Percentiles rank a stretch among this genome's conserved stretches.
These are phyloP conservation scores for Pelagia noctiluca DNA, from an alignment of 30 jellyfish, hydroid and myxozoan genomes.

Conservation along the genomic window DNA sequence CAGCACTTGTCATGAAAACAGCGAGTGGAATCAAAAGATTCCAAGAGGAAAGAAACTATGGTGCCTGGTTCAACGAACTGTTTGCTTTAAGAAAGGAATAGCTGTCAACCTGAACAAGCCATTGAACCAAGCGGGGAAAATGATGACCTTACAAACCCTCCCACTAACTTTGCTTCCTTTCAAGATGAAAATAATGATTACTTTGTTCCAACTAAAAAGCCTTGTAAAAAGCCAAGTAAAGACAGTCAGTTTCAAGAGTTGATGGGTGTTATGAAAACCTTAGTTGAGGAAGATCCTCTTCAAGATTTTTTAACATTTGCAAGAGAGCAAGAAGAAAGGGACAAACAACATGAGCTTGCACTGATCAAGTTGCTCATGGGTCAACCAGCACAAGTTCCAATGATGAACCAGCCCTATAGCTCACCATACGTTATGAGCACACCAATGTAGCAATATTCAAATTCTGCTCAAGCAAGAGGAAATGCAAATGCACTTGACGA, in stretches of 20 bases:
- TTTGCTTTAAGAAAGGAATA: slow-evolving; percentile 39
- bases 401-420: slow-evolving; percentile 24
- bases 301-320: slow-evolving; percentile 23
- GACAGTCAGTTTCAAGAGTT: slow-evolving; percentile 16
- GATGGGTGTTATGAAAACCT: slow-evolving; percentile 15
- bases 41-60: slow-evolving; percentile 53
- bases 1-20: slow-evolving; percentile 52
- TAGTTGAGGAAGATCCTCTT: slow-evolving; percentile 35
- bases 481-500: too few species aligned
- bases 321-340: slow-evolving; percentile 55
- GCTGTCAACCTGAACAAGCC: too few species aligned
- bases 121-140: slow-evolving; percentile 58
- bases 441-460: too few species aligned
- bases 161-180: not conserved
- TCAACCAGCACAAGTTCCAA: slow-evolving; percentile 20
- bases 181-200: slow-evolving; percentile 11
- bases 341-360: slow-evolving; percentile 42
- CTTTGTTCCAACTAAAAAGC: slow-evolving; percentile 10
- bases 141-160: not conserved
- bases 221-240: slow-evolving; percentile 4
- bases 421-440: slow-evolving; percentile 23
- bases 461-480: too few species aligned
- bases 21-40: too few species aligned
- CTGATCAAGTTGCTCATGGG: slow-evolving; percentile 12
- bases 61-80: slow-evolving; percentile 70